These are phyloP conservation scores for Lineus longissimus DNA, from an alignment of 1,140 invertebrate genomes.

Conservation along the genomic window DNA sequence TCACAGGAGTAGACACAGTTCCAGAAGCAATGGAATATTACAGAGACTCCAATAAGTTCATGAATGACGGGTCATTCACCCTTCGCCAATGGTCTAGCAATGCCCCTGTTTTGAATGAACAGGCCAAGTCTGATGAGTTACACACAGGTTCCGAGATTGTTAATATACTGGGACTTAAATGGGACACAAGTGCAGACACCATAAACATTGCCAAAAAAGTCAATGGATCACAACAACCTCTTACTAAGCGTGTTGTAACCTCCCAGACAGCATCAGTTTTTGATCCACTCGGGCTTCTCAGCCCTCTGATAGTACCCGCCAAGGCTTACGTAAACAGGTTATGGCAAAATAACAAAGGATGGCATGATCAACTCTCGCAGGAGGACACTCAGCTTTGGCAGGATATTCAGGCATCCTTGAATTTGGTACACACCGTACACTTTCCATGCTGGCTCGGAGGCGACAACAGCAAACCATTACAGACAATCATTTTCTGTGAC, in stretches of 20 bases:
- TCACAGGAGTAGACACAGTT: background rate
- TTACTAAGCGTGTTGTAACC: background rate
- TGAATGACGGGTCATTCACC: background rate
- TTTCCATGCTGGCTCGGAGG: background rate
- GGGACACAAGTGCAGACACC: background rate
- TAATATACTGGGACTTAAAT: background rate
- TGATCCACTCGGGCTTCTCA: background rate
- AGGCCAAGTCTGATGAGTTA: background rate
- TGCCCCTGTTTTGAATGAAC: background rate
- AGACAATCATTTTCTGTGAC: background rate
- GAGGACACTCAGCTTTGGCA: background rate
- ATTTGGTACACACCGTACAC: background rate
- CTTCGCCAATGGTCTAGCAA: background rate
- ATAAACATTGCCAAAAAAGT: background rate
- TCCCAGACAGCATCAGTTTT: background rate
- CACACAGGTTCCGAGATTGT: background rate
- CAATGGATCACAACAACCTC: background rate
- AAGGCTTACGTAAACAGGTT: background rate
- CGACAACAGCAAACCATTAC: background rate
- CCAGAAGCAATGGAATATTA: background rate
- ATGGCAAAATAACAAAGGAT: background rate
- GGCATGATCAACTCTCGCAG: background rate
- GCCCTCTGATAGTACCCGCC: background rate
- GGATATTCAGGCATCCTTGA: background rate
- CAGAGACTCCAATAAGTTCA: background rate